Conservation (phyloP, 92 coral and sea anemone species). For the Virgularia gustaviana region DNA sequence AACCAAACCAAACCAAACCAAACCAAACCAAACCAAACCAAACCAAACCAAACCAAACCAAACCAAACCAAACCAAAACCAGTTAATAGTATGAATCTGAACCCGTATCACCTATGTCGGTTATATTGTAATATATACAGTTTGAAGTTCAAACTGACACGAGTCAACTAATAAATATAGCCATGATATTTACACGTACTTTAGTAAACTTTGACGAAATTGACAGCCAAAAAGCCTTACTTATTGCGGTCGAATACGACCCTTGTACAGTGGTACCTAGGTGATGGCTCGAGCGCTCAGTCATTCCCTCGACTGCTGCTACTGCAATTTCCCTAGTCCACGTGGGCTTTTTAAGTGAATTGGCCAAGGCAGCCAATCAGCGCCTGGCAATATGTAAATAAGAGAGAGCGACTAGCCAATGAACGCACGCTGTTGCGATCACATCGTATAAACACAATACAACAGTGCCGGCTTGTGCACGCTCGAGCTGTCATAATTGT, state of each 20-base stretch:
- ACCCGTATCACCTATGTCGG: too few species aligned
- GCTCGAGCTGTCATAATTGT: conserved; percentile 96
- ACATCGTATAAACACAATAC: conserved; percentile 39
- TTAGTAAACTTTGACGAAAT: too few species aligned
- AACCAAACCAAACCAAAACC: too few species aligned
- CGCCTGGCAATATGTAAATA: conserved; percentile 16
- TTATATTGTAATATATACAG: too few species aligned
- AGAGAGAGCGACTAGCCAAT: conserved; percentile 3
- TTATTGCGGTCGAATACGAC: conserved; percentile 28
- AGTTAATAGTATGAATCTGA: too few species aligned
- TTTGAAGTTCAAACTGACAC: too few species aligned
- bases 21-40: too few species aligned
- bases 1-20: too few species aligned
- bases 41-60: too few species aligned
- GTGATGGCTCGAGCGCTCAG: conserved; percentile 24
- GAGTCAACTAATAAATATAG: not conserved
- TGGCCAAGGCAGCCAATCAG: conserved; percentile 1
- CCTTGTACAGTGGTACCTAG: conserved; percentile 21
- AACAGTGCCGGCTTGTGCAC: conserved; percentile 45
- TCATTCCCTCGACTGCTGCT: conserved; percentile 17
- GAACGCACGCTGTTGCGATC: conserved; percentile 1
- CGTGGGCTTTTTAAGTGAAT: conserved; percentile 32
- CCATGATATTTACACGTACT: not conserved
- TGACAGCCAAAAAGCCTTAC: too few species aligned
- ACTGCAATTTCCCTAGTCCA: conserved; percentile 35